Base-by-base conservation (phyloP, 2,113 vertebrate species). In the Peucedramus taeniatus region DNA sequence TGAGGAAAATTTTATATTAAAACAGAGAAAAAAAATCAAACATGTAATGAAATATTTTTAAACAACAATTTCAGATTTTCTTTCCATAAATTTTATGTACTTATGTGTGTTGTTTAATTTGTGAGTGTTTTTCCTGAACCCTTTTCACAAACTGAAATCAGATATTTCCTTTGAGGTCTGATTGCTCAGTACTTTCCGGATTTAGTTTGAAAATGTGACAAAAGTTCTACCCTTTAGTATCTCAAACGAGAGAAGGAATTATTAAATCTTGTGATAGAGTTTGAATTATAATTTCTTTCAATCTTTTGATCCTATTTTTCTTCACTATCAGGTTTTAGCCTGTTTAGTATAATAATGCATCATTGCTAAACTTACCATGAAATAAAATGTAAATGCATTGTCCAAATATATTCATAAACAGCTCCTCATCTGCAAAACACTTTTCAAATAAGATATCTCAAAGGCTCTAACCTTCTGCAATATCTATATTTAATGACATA, bases 401-500 rank as follows among this genome's bases (percentile, higher is more conserved):
- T 76, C 40, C 75, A 94, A 87, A 80, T 40, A 21, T 68, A 59
- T 92, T 85, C 24, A 91, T 69, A 85, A 94, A 75, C 23, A 40
- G 39, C 59, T 94, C 37, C 17, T 69, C 49, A 56, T 31, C 3
- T 77, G 22, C 11, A 51, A 94, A 94, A 89, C 22, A 53, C 11
- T 66, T 93, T 68, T 60, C 40, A 85, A 75, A 51, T 68, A 70
- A 90, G 53, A 69, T 76, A 83, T 82, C 71, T 91, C 42, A 87
- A 91, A 82, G 53, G 47, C 17, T 94, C 87, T 95, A 97, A 89
- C 85, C 74, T 96, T 95, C 66, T 79, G 75, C 30, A 92, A n/a
- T 49, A 78, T 97, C 72, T 91, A 89, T 93, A 89, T 97, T 96
- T 96, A 95, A 96, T 86, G 31, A n/a, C 56, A 68, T 71, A 94